Evolutionary conservation across 2,888 invertebrate genomes (phyloP), one percentile per base, ranked within the genome.

Genomic region (Phyllotreta striolata): DNA sequence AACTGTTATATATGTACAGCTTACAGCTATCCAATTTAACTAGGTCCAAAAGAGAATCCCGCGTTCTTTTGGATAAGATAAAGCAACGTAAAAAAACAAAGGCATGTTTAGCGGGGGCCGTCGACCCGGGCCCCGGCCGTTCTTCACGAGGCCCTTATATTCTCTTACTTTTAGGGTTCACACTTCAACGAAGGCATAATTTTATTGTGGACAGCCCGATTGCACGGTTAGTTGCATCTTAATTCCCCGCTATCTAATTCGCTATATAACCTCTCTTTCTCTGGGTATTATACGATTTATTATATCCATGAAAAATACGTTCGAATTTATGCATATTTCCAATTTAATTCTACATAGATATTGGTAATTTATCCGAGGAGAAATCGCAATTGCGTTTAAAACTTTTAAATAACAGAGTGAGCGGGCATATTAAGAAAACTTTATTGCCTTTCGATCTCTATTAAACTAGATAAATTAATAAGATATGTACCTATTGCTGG

Each of bases 21-120:
- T 61, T 35, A 57, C 60, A 52, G 52, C 59, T 51, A 62, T 62
- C 52, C 54, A 62, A 65, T 65, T 62, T 65, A 65, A 58, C 65
- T 62, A 60, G 63, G 54, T 9, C 59, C 58, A 46, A 52, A 64
- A 63, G 57, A 41, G 56, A 56, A 60, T 58, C 72, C 69, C 70
- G 67, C 69, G 72, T 73, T 69, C 70, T 73, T 62, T 72, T 66
- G 73, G 72, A 74, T 73, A 70, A 76, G 74, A 74, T 74, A 71
- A 76, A 73, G 71, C 74, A 69, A 71, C 55, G 67, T 69, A 72
- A 73, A 75, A 72, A 73, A 24, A 74, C 73, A 72, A 69, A 76
- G 72, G 75, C 74, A 70, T 74, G 73, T 74, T 74, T 72, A 73
- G 69, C 71, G 74, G 77, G 74, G 72, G 24, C 24, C 77, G 74